A percentile compares a stretch with the other conserved stretches of the same genome.
Conservation (phyloP, 2,888 invertebrate genomes). For the Abrostola tripartita region DNA sequence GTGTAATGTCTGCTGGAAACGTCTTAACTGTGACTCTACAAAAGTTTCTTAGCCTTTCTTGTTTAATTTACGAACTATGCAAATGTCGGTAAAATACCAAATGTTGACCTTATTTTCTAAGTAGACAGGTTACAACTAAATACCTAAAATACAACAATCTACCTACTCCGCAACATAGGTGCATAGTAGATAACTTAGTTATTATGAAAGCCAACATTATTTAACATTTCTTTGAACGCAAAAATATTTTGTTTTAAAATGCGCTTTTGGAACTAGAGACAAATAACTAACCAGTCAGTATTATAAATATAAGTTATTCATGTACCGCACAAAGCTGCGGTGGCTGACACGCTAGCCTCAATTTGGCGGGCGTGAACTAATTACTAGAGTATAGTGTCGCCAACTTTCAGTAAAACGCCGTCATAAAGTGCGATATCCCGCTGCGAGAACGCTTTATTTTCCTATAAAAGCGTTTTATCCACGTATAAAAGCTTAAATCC, state of each 20-base stretch:
- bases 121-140: not conserved
- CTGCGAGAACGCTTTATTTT: constrained; percentile 87
- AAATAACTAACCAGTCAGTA: constrained; percentile 32
- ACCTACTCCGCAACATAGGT: not conserved
- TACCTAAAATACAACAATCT: not conserved
- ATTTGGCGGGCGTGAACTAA: constrained; percentile 80
- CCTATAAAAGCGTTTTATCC: constrained; percentile 88
- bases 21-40: too few relatives aligned
- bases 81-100: too few relatives aligned
- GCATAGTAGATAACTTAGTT: not conserved
- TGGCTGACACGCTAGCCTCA: constrained; percentile 66
- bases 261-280: constrained; percentile 16
- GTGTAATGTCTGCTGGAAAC: too few relatives aligned
- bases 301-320: constrained; percentile 45
- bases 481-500: constrained; percentile 88
- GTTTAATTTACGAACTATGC: too few relatives aligned
- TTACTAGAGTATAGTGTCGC: constrained; percentile 81
- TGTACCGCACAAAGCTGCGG: constrained; percentile 44
- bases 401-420: constrained; percentile 85
- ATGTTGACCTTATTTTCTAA: too few relatives aligned
- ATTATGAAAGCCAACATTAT: constrained; percentile 7
- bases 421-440: constrained; percentile 86
- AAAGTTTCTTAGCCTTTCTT: too few relatives aligned
- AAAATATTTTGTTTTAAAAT: constrained; percentile 12
- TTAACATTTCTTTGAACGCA: constrained; percentile 3